Evolutionary conservation across 2,888 invertebrate genomes (phyloP), one percentile per base, ranked within the genome.

Genomic region (Yponomeuta cagnagella): DNA sequence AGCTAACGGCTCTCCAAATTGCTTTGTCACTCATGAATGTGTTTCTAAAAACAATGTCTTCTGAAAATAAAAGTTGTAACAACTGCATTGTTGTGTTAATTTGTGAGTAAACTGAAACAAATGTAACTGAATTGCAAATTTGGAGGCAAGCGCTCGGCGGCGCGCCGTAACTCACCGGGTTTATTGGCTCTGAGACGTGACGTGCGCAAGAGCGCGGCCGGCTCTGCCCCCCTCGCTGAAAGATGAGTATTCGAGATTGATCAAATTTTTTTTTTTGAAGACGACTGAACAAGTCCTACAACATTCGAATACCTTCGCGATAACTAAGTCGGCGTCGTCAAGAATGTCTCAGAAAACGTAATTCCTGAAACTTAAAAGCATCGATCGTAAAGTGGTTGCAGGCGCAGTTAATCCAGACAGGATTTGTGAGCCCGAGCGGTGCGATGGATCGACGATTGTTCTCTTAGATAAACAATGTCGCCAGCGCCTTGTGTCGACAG

Each of bases 381-480:
- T 23, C 68, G 66, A 48, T 68, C 68, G 23, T 68, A 48, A 68
- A 68, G 68, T 23, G 68, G 48, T 23, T 10, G 65, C 5, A 12
- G 30, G 30, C 65, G 65, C 10, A 23, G 68, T 68, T 66, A 66
- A 66, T 66, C 37, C 37, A 10, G 66, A n/a, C 5, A 37, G 30
- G 65, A 48, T 68, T 23, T 48, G 48, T 48, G 68, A 68, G n/a
- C 15, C 30, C 33, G 33, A 4, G 33, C 12, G 70, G 70, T 63
- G 71, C 72, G 72, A 73, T 72, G 72, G 72, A 74, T 72, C 70
- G 73, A 30, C 37, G 78, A 76, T 77, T 77, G 63, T 63, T 63
- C 65, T 65, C 65, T 30, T 12, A 77, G 79, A 81, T 79, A 80
- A 80, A 82, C 81, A 81, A 82, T 80, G 72, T 72, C 37, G 71